These are phyloP conservation scores for Paraplagusia blochii DNA, from an alignment of 2,113 vertebrate genomes.

Conservation along the genomic window DNA sequence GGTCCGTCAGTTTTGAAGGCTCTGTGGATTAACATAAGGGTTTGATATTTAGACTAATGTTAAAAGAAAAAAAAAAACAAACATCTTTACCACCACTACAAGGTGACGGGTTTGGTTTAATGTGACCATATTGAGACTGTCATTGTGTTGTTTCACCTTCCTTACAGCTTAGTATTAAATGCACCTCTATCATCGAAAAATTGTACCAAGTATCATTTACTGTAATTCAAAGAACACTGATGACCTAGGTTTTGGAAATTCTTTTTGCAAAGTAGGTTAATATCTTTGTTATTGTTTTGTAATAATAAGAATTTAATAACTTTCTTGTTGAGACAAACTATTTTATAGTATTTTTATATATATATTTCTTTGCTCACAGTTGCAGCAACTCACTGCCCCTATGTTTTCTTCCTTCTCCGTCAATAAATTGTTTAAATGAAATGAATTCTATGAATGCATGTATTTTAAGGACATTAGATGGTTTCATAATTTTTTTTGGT, in stretches of 20 bases:
- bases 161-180: no score
- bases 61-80: neutral
- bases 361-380: neutral
- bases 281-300: neutral
- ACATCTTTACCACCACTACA: no score
- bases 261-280: no score
- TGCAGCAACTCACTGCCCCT: neutral
- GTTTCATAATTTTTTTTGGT: neutral
- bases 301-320: neutral
- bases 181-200: no score
- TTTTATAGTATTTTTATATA: neutral
- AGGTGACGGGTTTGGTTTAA: no score
- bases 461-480: neutral
- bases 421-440: neutral
- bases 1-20: constrained; percentile 27
- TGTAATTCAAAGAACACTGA: no score
- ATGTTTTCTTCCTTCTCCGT: neutral
- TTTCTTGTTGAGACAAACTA: neutral
- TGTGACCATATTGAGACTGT: neutral
- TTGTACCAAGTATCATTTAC: no score
- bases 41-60: constrained; percentile 15
- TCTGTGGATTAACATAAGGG: constrained; percentile 26
- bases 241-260: no score
- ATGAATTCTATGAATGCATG: neutral
- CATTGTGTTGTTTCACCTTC: constrained; percentile 7